Conservation (phyloP, 2,888 invertebrate species). For the Thera britannica region DNA sequence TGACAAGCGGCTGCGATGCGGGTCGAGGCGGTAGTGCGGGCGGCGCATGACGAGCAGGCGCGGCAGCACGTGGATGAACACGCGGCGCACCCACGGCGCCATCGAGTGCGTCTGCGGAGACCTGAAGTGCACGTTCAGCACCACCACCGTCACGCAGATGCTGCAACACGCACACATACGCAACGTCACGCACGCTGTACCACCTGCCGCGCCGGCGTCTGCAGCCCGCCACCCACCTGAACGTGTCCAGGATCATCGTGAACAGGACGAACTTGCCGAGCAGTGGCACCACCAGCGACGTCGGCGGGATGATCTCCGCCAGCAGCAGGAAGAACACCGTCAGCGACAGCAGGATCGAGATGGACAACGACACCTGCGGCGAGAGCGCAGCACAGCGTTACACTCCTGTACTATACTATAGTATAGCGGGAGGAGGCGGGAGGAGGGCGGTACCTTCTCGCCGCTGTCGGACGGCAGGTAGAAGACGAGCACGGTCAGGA, state of each 20-base stretch:
- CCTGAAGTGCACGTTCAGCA: slow-evolving; percentile 98
- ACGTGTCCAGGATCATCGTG: slow-evolving; percentile 97
- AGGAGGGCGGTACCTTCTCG: slow-evolving; percentile 87
- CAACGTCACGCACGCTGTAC: too few relatives aligned
- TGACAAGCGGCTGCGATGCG: slow-evolving; percentile 84
- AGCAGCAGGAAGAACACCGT: slow-evolving; percentile 98
- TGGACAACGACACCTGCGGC: slow-evolving; percentile 93
- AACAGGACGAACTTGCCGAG: slow-evolving; percentile 97
- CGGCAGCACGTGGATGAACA: slow-evolving; percentile 98
- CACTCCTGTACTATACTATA: too few relatives aligned
- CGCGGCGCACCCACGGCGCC: slow-evolving; percentile 97
- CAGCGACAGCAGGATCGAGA: slow-evolving; percentile 96
- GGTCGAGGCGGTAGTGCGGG: slow-evolving; percentile 87
- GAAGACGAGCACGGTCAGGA: slow-evolving; percentile 98
- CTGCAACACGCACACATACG: slow-evolving; percentile 68
- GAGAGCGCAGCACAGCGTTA: slow-evolving; percentile 38
- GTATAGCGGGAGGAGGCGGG: background rate
- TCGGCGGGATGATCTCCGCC: slow-evolving; percentile 87
- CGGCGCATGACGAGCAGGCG: slow-evolving; percentile 96
- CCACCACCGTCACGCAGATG: slow-evolving; percentile 97
- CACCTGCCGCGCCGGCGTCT: background rate
- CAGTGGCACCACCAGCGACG: slow-evolving; percentile 96
- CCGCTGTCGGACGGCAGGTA: slow-evolving; percentile 99
- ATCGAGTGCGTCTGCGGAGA: slow-evolving; percentile 99
- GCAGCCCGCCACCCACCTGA: slow-evolving; percentile 87